Conservation (phyloP, 2,113 vertebrate genomes). For the Oryzias celebensis region DNA sequence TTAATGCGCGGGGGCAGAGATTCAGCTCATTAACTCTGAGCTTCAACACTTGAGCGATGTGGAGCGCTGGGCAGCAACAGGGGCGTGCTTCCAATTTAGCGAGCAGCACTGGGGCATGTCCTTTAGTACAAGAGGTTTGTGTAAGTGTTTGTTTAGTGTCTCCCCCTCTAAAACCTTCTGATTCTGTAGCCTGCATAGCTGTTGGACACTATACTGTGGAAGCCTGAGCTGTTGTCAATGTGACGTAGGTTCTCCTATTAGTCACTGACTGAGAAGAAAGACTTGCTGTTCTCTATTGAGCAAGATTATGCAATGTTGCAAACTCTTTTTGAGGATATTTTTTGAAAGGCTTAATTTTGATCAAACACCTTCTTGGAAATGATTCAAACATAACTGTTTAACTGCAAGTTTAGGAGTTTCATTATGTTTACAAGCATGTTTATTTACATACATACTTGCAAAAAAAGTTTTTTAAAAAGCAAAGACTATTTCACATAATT, state of each 20-base stretch:
- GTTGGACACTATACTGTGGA: constrained; percentile 4
- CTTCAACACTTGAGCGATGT: constrained; percentile 21
- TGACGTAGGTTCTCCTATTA: constrained; percentile 7
- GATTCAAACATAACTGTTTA: no score
- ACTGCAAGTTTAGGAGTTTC: no score
- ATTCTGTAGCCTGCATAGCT: constrained; percentile 18
- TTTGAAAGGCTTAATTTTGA: neutral
- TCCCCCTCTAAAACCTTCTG: neutral
- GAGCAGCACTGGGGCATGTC: constrained; percentile 26
- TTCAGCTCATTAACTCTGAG: constrained; percentile 49
- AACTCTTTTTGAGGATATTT: neutral
- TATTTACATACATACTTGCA: no score
- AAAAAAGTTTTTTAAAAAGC: no score
- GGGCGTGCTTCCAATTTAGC: constrained; percentile 23
- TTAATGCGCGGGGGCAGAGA: constrained; percentile 18
- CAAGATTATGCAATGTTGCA: constrained; percentile 1
- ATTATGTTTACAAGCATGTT: no score
- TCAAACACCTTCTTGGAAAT: neutral
- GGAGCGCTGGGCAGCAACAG: constrained; percentile 26
- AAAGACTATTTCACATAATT: no score
- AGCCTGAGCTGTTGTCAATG: constrained; percentile 14
- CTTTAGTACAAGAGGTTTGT: constrained; percentile 30
- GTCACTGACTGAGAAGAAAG: constrained; percentile 36
- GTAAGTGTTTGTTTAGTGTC: constrained; percentile 17
- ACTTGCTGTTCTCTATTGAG: constrained; percentile 6